Evolutionary conservation across 2,888 invertebrate species (phyloP).

Genomic region (Stramonita haemastoma): DNA sequence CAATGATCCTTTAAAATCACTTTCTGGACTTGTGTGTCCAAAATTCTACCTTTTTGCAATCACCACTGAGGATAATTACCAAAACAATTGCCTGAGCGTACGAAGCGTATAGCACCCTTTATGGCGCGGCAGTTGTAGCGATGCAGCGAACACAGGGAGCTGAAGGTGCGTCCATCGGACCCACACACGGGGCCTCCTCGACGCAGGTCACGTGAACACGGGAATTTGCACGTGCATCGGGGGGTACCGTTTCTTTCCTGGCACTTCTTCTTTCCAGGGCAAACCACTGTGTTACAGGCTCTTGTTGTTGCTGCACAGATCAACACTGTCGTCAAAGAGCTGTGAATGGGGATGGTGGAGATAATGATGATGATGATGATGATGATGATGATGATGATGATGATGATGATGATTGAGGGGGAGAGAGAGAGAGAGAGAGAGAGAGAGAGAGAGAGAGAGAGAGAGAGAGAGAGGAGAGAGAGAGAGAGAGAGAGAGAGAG

Average conservation of each 20-base stretch:
- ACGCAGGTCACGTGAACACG: neutral
- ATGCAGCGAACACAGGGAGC: neutral
- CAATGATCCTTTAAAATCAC: too few species aligned
- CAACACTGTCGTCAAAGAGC: too few species aligned
- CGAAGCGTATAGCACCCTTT: neutral
- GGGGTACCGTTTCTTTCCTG: neutral
- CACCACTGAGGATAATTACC: neutral
- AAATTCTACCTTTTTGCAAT: too few species aligned
- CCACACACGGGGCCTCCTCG: neutral
- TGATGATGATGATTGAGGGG: too few species aligned
- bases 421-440: too few species aligned
- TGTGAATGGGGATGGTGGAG: too few species aligned
- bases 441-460: neutral
- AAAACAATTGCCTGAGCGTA: neutral
- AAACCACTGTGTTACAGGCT: neutral
- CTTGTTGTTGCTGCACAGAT: too few species aligned
- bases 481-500: neutral
- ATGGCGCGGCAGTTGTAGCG: neutral
- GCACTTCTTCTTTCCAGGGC: neutral
- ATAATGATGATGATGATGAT: too few species aligned
- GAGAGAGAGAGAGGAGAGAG: neutral
- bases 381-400: too few species aligned
- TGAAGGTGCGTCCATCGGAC: neutral
- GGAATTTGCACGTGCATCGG: neutral
- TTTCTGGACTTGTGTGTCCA: too few species aligned